These are phyloP conservation scores for Linhomoeus sp. DNA, from an alignment of 2,888 invertebrate genomes.

Conservation along the genomic window DNA sequence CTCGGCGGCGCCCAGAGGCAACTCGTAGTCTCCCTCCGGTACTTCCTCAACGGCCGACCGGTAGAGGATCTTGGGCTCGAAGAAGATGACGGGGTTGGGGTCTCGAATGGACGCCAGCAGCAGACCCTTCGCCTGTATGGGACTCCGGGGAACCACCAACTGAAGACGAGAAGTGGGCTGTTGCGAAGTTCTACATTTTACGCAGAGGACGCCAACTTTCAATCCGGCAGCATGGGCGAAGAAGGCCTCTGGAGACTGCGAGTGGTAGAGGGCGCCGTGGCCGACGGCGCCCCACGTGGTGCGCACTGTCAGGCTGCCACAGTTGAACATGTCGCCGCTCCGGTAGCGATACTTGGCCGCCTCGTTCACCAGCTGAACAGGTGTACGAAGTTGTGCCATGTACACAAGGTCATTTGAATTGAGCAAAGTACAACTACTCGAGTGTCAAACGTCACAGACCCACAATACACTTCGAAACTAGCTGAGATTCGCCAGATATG, in stretches of 20 bases:
- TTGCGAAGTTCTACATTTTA: too few relatives aligned
- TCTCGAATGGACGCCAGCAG: slow-evolving; percentile 69
- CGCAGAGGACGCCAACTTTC: too few relatives aligned
- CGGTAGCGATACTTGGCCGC: slow-evolving; percentile 86
- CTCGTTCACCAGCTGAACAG: slow-evolving; percentile 40
- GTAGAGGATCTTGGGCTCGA: slow-evolving; percentile 91
- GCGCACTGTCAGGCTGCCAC: slow-evolving; percentile 62
- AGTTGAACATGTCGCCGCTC: slow-evolving; percentile 57
- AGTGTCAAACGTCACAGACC: too few relatives aligned
- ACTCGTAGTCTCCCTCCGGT: slow-evolving; percentile 52
- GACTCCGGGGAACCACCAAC: slow-evolving; percentile 82
- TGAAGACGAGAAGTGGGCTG: slow-evolving; percentile 24
- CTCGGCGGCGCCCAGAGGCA: slow-evolving; percentile 63
- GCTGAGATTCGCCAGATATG: too few relatives aligned
- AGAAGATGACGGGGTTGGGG: slow-evolving; percentile 64
- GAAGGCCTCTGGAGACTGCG: slow-evolving; percentile 89
- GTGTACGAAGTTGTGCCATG: background rate
- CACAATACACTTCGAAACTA: too few relatives aligned
- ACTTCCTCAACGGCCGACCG: slow-evolving; percentile 57
- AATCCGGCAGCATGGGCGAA: slow-evolving; percentile 87
- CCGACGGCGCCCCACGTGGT: slow-evolving; percentile 93
- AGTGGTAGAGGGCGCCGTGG: slow-evolving; percentile 91
- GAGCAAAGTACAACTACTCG: too few relatives aligned
- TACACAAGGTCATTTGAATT: too few relatives aligned
- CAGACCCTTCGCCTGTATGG: slow-evolving; percentile 81